Evolutionary conservation across 2,888 invertebrate species (phyloP), one percentile per base, ranked within the genome.

Genomic region (Myopa tessellatipennis): DNA sequence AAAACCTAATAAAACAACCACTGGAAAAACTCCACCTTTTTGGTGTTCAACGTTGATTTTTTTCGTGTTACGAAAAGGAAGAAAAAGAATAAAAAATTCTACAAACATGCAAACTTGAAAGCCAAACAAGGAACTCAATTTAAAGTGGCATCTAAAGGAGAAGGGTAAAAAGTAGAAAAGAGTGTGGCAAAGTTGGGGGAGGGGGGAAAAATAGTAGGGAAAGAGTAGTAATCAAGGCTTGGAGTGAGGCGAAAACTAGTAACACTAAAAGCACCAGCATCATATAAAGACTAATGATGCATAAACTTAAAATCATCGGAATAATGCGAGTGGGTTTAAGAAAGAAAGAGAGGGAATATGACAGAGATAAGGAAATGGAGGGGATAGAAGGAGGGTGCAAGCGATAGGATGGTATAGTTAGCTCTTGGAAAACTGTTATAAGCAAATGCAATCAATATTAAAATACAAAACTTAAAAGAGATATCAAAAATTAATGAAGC

Each of bases 221-320:
- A 45, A 45, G 10, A 10, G 45, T 6, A 4, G 6, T 8, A 8
- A 45, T 10, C 45, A 45, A 45, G 10, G 10, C 45, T 45, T 45
- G 45, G 5, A 45, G n/a, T 10, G 58, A 12, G 40, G 10, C n/a
- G 26, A 72, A 60, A 38, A 60, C 40, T 60, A 38, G 12, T 38
- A 69, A 45, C 40, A 10, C 10, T 10, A 3, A 45, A 45, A 45
- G 45, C 45, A 45, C 45, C 45, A 45, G 45, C 45, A 45, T 45
- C 45, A 45, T 10, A 45, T 10, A 73, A 73, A 61, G 61, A 73
- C 73, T 73, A 73, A 73, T 73, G 73, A 73, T 73, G 73, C 73
- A 73, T 73, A 73, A 73, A 73, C 63, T 73, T 73, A 61, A 61
- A 63, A 61, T 45, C 45, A 45, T 8, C 6, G 10, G 3, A 45